phyloP scores from a whole-genome alignment of 2,797 vertebrate species.

The Meriones psammophilus region DNA sequence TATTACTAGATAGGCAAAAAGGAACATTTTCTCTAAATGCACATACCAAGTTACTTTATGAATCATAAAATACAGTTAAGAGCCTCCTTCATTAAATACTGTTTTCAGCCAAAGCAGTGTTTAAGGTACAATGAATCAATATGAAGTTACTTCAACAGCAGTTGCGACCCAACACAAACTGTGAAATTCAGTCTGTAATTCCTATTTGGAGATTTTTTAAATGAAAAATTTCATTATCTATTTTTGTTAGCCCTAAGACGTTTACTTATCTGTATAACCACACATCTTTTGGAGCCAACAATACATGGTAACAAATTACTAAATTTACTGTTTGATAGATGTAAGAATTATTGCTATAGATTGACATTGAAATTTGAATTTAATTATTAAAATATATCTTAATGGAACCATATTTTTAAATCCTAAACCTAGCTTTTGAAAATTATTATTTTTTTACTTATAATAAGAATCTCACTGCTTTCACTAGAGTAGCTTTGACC shows the following conservation, averaged over 20 bases:
- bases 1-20: background rate
- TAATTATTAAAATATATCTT: background rate
- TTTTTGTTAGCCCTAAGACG: background rate
- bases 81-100: background rate
- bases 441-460: background rate
- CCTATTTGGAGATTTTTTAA: background rate
- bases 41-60: background rate
- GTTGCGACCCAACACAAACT: background rate
- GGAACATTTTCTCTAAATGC: background rate
- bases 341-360: background rate
- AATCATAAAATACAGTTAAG: background rate
- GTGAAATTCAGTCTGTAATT: background rate
- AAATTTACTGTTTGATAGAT: background rate
- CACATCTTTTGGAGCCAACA: background rate
- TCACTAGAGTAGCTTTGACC: background rate
- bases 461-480: background rate
- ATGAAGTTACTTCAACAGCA: background rate
- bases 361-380: background rate
- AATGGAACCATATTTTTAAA: background rate
- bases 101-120: background rate
- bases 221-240: background rate
- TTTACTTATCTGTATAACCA: background rate
- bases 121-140: background rate
- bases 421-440: background rate
- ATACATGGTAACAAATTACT: background rate